Conservation (phyloP, 2,797 vertebrate species). For the Fistularia commersonii region DNA sequence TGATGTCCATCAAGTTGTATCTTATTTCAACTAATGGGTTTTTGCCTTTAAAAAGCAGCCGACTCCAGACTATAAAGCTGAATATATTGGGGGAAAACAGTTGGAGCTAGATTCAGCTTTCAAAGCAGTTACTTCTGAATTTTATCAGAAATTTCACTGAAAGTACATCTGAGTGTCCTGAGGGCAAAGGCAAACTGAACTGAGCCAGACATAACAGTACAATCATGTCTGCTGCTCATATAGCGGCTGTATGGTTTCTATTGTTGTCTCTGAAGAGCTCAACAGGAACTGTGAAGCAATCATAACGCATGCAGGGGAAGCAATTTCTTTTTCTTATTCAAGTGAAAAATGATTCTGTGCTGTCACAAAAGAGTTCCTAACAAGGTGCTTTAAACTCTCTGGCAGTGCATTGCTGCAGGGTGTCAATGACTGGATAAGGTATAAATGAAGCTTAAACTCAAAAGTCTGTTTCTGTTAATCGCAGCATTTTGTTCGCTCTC, state of each 20-base stretch:
- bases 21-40: conserved; percentile 24
- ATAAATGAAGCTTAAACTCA: conserved; percentile 75
- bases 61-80: conserved; percentile 32
- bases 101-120: conserved; percentile 8
- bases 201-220: conserved; percentile 52
- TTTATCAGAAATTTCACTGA: conserved; percentile 48
- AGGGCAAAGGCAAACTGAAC: conserved; percentile 56
- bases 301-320: conserved; percentile 71
- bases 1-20: conserved; percentile 29
- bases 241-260: conserved; percentile 55
- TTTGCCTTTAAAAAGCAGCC: conserved; percentile 26
- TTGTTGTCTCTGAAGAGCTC: conserved; percentile 66
- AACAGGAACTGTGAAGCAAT: conserved; percentile 67
- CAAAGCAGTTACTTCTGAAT: conserved; percentile 42
- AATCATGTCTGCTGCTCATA: conserved; percentile 43
- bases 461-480: conserved; percentile 72
- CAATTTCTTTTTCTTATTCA: conserved; percentile 78
- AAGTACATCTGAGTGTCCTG: conserved; percentile 35
- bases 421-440: conserved; percentile 70
- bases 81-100: conserved; percentile 2
- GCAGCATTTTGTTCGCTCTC: conserved; percentile 62
- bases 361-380: conserved; percentile 76
- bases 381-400: conserved; percentile 75
- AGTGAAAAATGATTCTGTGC: conserved; percentile 73
- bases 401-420: conserved; percentile 63